Evolutionary conservation across 2,797 vertebrate genomes (phyloP).

Genomic region (Acanthurus leucopareius): DNA sequence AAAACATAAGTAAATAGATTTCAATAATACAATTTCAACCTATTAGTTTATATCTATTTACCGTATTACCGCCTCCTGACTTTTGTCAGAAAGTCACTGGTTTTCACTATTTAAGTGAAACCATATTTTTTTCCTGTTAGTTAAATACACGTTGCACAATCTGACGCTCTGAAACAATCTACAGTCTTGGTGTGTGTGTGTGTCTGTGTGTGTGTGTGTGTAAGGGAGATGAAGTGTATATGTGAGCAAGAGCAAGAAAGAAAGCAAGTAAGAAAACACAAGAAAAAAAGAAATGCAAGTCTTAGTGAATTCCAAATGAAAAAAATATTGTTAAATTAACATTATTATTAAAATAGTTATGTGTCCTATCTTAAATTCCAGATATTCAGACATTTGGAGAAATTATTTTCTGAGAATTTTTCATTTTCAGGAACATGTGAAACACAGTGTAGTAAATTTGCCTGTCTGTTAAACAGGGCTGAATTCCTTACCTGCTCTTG

Average conservation of each 20-base stretch:
- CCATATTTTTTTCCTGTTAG: slow-evolving; percentile 27
- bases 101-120: slow-evolving; percentile 20
- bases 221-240: background rate
- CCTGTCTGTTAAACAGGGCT: slow-evolving; percentile 3
- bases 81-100: slow-evolving; percentile 17
- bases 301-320: background rate
- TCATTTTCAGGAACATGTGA: slow-evolving; percentile 5
- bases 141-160: slow-evolving; percentile 16
- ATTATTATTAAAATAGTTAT: background rate
- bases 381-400: background rate
- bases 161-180: background rate
- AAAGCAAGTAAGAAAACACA: background rate
- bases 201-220: background rate
- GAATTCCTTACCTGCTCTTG: slow-evolving; percentile 13
- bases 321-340: background rate
- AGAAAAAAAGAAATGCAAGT: background rate
- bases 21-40: background rate
- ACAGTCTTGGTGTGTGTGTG: background rate
- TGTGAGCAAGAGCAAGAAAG: background rate
- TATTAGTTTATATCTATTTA: too few relatives aligned
- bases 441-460: background rate
- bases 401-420: background rate
- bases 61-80: background rate
- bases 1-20: background rate
- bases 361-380: background rate